Evolutionary conservation across 2,113 vertebrate species (phyloP).

Genomic region (Vulpes ferrilata): DNA sequence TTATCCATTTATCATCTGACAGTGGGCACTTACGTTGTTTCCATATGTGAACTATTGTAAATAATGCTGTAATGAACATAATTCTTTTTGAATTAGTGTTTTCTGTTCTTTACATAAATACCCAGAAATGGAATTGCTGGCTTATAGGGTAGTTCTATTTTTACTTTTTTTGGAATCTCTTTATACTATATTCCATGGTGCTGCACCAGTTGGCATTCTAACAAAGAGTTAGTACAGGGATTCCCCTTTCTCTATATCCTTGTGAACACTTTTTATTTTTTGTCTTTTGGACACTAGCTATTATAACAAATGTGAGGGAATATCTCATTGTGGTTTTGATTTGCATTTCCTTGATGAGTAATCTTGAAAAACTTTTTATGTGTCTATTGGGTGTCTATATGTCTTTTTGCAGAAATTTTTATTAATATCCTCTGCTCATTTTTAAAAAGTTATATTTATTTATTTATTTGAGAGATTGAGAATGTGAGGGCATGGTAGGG

Average conservation of each 20-base stretch:
- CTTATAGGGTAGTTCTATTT: background rate
- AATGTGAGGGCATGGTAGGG: background rate
- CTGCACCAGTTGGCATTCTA: background rate
- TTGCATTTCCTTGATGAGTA: background rate
- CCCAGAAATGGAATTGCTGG: background rate
- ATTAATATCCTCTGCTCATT: background rate
- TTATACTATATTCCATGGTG: background rate
- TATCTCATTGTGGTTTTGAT: background rate
- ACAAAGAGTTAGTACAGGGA: background rate
- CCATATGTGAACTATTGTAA: background rate
- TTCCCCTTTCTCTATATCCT: background rate
- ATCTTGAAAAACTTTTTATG: background rate
- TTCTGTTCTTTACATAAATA: background rate
- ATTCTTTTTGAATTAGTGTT: background rate
- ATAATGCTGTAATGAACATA: background rate
- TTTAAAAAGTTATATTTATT: background rate
- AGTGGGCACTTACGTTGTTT: background rate
- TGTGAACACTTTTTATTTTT: background rate
- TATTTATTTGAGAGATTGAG: background rate
- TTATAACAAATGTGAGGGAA: background rate
- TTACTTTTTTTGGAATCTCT: background rate
- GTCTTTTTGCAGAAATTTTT: background rate
- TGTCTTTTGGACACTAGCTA: background rate
- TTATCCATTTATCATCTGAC: background rate
- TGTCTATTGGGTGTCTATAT: background rate